Conservation (phyloP, 2,797 vertebrate genomes). For the Platyrinchus mystaceus region DNA sequence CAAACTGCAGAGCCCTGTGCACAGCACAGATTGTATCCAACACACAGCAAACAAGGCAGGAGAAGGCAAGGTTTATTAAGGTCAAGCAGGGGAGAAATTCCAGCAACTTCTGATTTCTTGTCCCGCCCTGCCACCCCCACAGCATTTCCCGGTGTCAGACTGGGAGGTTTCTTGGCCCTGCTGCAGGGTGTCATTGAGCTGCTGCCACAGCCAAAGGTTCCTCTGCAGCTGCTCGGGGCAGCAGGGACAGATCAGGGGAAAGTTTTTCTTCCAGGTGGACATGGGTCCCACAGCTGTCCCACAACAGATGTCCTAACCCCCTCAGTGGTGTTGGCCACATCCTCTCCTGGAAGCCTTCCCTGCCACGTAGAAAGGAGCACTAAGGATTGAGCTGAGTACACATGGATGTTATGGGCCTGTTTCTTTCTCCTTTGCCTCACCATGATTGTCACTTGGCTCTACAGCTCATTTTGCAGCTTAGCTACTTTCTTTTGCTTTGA, state of each 20-base stretch:
- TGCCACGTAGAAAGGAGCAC: background rate
- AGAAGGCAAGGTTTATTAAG: background rate
- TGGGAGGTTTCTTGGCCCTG: background rate
- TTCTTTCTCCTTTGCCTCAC: background rate
- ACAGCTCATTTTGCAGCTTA: background rate
- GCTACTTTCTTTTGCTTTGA: background rate
- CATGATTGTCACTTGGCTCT: background rate
- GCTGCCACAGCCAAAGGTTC: background rate
- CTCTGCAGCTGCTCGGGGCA: accelerated
- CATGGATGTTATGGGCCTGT: background rate
- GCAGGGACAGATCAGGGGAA: background rate
- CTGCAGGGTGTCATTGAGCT: background rate
- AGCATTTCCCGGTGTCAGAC: background rate
- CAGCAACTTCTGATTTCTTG: background rate
- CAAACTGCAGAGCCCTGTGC: background rate
- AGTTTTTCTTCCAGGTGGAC: background rate
- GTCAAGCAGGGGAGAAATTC: background rate
- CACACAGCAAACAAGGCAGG: background rate
- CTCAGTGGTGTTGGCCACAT: accelerated
- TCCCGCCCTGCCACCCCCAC: accelerated
- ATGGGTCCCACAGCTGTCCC: background rate
- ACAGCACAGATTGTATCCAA: background rate
- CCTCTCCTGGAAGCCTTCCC: background rate
- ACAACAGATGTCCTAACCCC: background rate
- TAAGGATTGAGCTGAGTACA: background rate